Conservation (phyloP, 2,113 vertebrate genomes). For the Oryzias celebensis region DNA sequence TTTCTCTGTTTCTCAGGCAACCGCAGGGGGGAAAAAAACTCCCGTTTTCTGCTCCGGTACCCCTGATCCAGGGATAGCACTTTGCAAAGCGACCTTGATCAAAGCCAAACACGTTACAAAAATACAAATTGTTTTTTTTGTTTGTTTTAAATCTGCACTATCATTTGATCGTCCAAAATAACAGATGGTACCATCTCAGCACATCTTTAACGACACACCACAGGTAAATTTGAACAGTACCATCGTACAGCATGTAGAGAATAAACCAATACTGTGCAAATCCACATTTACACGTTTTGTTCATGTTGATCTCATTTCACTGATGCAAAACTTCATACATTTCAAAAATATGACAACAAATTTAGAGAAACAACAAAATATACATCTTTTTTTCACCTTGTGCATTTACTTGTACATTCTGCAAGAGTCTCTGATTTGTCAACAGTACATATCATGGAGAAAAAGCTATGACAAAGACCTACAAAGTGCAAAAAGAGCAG, state of each 20-base stretch:
- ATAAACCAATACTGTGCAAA: conserved; percentile 81
- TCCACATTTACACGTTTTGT: conserved; percentile 68
- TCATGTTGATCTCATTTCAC: conserved; percentile 58
- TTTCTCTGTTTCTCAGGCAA: conserved; percentile 64
- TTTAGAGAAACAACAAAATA: conserved; percentile 64
- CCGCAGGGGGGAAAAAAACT: conserved; percentile 39
- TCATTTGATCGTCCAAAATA: conserved; percentile 76
- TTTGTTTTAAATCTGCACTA: conserved; percentile 48
- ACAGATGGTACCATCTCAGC: conserved; percentile 53
- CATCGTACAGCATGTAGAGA: conserved; percentile 59
- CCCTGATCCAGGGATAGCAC: conserved; percentile 57
- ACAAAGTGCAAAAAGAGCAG: conserved; percentile 79
- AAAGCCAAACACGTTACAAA: conserved; percentile 67
- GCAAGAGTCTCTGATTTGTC: conserved; percentile 55
- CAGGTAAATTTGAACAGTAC: conserved; percentile 68
- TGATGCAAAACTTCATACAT: conserved; percentile 54
- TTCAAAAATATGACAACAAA: conserved; percentile 64
- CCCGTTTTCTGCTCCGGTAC: conserved; percentile 46
- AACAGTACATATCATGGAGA: conserved; percentile 51
- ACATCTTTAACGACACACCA: conserved; percentile 66
- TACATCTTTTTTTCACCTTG: conserved; percentile 70
- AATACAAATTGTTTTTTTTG: conserved; percentile 24
- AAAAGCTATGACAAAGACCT: conserved; percentile 53
- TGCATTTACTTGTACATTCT: conserved; percentile 77
- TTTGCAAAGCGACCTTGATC: conserved; percentile 61